phyloP scores from a whole-genome alignment of 2,888 invertebrate species.

The Leucoma salicis region DNA sequence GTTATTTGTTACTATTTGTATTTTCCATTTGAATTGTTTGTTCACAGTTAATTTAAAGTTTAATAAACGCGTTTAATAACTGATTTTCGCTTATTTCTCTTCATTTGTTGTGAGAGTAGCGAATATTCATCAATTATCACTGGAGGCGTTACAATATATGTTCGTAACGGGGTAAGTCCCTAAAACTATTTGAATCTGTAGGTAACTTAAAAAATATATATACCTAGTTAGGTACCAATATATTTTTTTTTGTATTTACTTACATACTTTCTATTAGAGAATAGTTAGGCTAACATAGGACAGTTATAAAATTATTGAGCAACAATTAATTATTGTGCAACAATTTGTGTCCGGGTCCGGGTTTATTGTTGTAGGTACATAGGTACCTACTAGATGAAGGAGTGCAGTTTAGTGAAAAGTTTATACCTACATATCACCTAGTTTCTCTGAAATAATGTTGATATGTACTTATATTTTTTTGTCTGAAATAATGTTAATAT shows the following conservation, averaged over 20 bases:
- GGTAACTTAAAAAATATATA: too few species aligned
- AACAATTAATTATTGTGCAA: slow-evolving; percentile 10
- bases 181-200: too few species aligned
- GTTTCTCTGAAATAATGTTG: too few species aligned
- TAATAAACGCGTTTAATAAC: slow-evolving; percentile 11
- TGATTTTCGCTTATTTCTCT: slow-evolving; percentile 26
- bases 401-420: too few species aligned
- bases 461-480: too few species aligned
- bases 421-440: too few species aligned
- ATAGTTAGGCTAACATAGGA: too few species aligned
- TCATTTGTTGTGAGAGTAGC: slow-evolving; percentile 37
- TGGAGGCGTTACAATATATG: slow-evolving; percentile 51
- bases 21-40: slow-evolving; percentile 10
- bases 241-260: too few species aligned
- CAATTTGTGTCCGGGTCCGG: neutral
- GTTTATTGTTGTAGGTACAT: neutral
- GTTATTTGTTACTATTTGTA: slow-evolving; percentile 17
- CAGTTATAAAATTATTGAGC: neutral
- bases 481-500: too few species aligned
- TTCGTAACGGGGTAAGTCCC: slow-evolving; percentile 53
- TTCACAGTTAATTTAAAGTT: slow-evolving; percentile 13
- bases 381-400: neutral
- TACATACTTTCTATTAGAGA: too few species aligned
- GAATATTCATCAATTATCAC: slow-evolving; percentile 25
- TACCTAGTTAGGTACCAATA: too few species aligned